Evolutionary conservation across 2,113 vertebrate species (phyloP), one percentile per base, ranked within the genome.

Genomic region (Porphyrio hochstetteri): DNA sequence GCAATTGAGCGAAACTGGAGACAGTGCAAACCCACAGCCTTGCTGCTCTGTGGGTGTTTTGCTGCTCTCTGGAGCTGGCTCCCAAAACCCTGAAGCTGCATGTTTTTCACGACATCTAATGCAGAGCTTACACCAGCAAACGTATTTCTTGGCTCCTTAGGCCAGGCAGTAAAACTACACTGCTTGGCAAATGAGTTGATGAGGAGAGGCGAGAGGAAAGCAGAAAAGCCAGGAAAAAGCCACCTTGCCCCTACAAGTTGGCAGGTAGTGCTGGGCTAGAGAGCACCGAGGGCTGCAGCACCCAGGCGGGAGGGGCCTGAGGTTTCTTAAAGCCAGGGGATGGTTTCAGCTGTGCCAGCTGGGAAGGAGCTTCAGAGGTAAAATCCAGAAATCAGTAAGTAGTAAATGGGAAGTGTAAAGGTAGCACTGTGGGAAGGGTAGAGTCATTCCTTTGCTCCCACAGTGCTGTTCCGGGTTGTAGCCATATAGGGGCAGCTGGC

Each of bases 121-220:
- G 67, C 88, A 7, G 74, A 40, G 84, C 92, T 82, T 59, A 44
- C 91, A 74, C 85, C 92, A 89, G 93, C 75, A 55, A 86, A 88
- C 81, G 65, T 71, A 31, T 90, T 86, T 94, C 92, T 96, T 95
- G 93, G 96, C 96, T 95, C 86, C 65, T 55, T 24, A 12, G 87
- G 55, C 16, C 72, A 48, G 65, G 84, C 96, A 94, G 92, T 97
- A 96, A 97, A 96, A 91, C 36, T 13, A 14, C 90, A 33, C 72
- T 13, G 46, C 65, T 95, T 97, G 97, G 96, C 94, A 94, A 82
- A 64, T 1, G 28, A 18, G 21, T 23, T 67, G 89, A 85, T n/a
- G 91, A 95, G 89, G 95, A 91, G 96, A 96, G 93, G 82, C 2
- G 1, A 93, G 76, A 53, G 48, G 64, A 55, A 90, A 93, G 92